A percentile compares a stretch with the other conserved stretches of the same genome.
Conservation (phyloP, 2,113 vertebrate species). For the Lanius ludovicianus region DNA sequence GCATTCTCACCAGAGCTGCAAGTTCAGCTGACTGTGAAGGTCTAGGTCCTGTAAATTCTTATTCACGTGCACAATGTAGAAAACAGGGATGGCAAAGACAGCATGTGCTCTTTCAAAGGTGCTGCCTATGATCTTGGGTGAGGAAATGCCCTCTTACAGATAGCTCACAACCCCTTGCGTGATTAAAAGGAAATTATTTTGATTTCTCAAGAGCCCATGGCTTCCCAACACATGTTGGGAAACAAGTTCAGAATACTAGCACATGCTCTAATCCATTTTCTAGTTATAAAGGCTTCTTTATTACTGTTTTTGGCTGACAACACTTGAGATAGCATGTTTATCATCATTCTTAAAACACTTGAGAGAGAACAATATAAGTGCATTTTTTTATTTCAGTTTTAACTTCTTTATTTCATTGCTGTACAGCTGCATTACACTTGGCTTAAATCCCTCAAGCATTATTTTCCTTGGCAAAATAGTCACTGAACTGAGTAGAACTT, state of each 20-base stretch:
- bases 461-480: constrained; percentile 62
- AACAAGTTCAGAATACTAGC: neutral
- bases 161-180: neutral
- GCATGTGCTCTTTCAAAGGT: neutral
- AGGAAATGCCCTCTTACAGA: neutral
- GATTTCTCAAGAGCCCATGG: neutral
- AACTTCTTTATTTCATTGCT: constrained; percentile 62
- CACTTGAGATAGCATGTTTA: neutral
- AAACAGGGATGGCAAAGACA: fast-evolving
- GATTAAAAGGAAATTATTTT: neutral
- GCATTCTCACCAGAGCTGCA: neutral
- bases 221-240: neutral
- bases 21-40: neutral
- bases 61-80: fast-evolving
- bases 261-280: neutral
- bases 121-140: neutral
- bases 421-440: constrained; percentile 65
- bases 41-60: neutral
- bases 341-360: constrained; percentile 19
- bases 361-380: constrained; percentile 53
- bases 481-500: constrained; percentile 52
- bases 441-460: constrained; percentile 64
- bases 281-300: constrained; percentile 5
- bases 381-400: constrained; percentile 11
- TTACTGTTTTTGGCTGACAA: neutral